These are phyloP conservation scores for Procambarus virginalis DNA, from an alignment of 1,140 invertebrate genomes.

Conservation along the genomic window DNA sequence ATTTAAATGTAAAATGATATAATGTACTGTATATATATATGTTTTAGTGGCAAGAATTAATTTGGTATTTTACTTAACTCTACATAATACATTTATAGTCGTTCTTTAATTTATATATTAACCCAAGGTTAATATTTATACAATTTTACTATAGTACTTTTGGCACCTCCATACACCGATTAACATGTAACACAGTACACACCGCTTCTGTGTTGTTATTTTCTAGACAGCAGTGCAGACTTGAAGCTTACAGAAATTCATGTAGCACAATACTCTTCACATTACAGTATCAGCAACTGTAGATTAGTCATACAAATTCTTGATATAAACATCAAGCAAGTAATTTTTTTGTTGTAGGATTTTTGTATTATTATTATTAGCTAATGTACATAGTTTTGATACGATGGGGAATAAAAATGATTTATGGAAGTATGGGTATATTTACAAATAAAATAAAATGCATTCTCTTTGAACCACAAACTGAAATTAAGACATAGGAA, in stretches of 20 bases:
- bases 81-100: too few species aligned
- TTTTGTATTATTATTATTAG: too few species aligned
- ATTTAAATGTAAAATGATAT: not conserved
- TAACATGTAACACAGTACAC: not conserved
- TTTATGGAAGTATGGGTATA: not conserved
- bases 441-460: not conserved
- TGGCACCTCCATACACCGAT: not conserved
- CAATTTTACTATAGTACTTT: not conserved
- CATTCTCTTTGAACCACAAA: not conserved
- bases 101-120: too few species aligned
- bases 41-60: not conserved
- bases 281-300: too few species aligned
- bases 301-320: too few species aligned
- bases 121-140: not conserved
- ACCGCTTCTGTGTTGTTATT: not conserved
- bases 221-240: not conserved
- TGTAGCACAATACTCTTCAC: not conserved
- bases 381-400: too few species aligned
- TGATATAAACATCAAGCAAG: not conserved
- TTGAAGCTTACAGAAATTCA: not conserved
- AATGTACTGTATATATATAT: not conserved
- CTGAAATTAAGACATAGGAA: not conserved
- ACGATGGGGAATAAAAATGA: too few species aligned
- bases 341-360: too few species aligned
- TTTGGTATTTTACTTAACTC: not conserved